Base-by-base conservation (phyloP, 2,888 invertebrate genomes). In the Leptopilina syphax region DNA sequence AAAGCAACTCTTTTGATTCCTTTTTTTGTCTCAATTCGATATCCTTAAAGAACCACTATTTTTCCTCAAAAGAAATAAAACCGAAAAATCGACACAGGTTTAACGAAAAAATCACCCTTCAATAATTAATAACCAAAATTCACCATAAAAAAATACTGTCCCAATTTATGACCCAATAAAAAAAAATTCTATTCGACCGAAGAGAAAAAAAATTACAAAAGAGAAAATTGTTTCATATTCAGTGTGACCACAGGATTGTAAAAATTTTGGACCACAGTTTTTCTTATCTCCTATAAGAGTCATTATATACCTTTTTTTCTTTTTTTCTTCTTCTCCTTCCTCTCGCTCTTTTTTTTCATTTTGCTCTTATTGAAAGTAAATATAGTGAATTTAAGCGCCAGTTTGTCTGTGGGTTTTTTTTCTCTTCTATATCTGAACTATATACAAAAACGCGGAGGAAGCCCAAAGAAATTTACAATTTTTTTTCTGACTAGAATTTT, bases 401-500 rank as follows among this genome's bases (percentile, higher is more conserved):
- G 84, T 85, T 86, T 81, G 79, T 73, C 73, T 70, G 50, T 73
- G 54, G 67, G 47, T 66, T 44, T 63, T 77, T 79, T 82, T 81
- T 85, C 79, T 54, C 76, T 65, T 79, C 79, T 79, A 81, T 79
- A 81, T 79, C 1, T 47, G 44, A 47, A 5, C 4, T 47, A 47
- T 47, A 47, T 47, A 47, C 9, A 47, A 9, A 9, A 47, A 68
- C 76, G 66, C 79, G 81, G 81, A 85, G 85, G 84, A 79, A 81
- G 81, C 80, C 82, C 86, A 89, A 90, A 89, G 88, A 88, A 90
- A 87, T 34, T 34, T 34, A 34, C 34, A 34, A 34, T 34, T 34
- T 87, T 9, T 47, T 47, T 86, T 88, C 86, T 88, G 88, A 88
- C 88, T 88, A 89, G 88, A 90, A 34, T 34, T 91, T 91, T 91